Conservation (phyloP, 2,797 vertebrate genomes). For the Sebastolobus altivelis region DNA sequence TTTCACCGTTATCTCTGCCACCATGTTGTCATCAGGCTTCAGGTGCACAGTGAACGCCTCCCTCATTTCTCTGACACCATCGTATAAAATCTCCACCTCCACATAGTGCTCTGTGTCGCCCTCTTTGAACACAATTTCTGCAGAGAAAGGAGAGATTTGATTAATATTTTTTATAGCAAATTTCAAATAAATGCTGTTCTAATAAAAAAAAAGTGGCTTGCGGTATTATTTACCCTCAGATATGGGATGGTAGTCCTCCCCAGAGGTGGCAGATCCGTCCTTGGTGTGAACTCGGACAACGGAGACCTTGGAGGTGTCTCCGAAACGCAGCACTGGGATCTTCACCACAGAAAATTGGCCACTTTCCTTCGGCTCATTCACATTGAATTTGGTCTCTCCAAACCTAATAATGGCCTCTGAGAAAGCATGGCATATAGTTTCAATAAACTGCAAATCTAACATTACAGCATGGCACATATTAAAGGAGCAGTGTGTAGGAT, state of each 20-base stretch:
- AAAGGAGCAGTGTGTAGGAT: neutral
- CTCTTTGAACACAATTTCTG: constrained; percentile 94
- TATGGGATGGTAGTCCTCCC: constrained; percentile 94
- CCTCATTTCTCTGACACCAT: constrained; percentile 93
- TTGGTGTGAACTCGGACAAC: constrained; percentile 96
- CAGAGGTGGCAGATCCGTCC: constrained; percentile 95
- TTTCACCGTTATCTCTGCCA: constrained; percentile 93
- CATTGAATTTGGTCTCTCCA: constrained; percentile 93
- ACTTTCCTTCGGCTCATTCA: constrained; percentile 90
- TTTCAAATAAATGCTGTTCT: neutral
- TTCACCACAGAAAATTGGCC: constrained; percentile 88
- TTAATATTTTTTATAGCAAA: neutral
- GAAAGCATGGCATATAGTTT: constrained; percentile 16
- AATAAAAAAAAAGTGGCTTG: neutral
- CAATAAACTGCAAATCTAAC: neutral
- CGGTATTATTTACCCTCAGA: constrained; percentile 78
- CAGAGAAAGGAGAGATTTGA: constrained; percentile 14
- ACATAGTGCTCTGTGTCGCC: constrained; percentile 90
- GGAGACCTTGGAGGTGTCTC: constrained; percentile 94
- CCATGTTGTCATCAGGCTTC: constrained; percentile 96
- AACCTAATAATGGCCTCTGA: constrained; percentile 93
- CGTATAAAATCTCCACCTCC: constrained; percentile 93
- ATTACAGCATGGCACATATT: neutral
- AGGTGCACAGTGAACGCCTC: constrained; percentile 96
- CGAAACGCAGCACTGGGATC: constrained; percentile 91